Base-by-base conservation (phyloP, 2,888 invertebrate genomes). In the Microdon myrmicae region DNA sequence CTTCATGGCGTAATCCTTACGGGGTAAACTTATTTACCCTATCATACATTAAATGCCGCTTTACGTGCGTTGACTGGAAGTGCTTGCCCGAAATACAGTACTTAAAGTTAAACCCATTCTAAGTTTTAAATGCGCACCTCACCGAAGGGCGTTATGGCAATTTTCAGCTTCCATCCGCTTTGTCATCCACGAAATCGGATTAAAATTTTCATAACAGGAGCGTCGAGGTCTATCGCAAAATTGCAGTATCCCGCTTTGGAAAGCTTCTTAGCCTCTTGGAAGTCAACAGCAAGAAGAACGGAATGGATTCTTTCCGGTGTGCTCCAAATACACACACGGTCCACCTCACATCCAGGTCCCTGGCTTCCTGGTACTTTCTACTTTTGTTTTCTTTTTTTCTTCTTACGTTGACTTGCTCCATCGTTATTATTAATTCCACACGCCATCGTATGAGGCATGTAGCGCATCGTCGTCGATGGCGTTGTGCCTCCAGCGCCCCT, bases 151-250 rank as follows among this genome's bases (percentile, higher is more conserved):
- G n/a, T n/a, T n/a, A n/a, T n/a, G n/a, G n/a, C n/a, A n/a, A n/a
- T n/a, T n/a, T n/a, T n/a, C n/a, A n/a, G n/a, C n/a, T n/a, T n/a
- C n/a, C n/a, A n/a, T n/a, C n/a, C 22, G 31, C 43, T 58, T 58
- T 32, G 32, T 58, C 64, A 53, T 64, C 51, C 47, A 58, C 47
- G 8, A 64, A 64, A 64, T 64, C 64, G 56, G 64, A 64, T 64
- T 64, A 61, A 56, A 51, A 47, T 60, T 54, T 44, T 23, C 14
- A 38, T n/a, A 44, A 51, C 20, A 17, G 10, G 12, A 20, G 17
- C 17, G 14, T n/a, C n/a, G 17, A 6, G 12, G 31, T 44, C 48
- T 54, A 64, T 64, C 49, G 64, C 51, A 47, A 51, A 51, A 56
- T 53, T 58, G 64, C 58, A 64, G 58, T 47, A 49, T 26, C 45